Base-by-base conservation (phyloP, 2,797 vertebrate genomes). In the Rhadinocentrus ornatus region DNA sequence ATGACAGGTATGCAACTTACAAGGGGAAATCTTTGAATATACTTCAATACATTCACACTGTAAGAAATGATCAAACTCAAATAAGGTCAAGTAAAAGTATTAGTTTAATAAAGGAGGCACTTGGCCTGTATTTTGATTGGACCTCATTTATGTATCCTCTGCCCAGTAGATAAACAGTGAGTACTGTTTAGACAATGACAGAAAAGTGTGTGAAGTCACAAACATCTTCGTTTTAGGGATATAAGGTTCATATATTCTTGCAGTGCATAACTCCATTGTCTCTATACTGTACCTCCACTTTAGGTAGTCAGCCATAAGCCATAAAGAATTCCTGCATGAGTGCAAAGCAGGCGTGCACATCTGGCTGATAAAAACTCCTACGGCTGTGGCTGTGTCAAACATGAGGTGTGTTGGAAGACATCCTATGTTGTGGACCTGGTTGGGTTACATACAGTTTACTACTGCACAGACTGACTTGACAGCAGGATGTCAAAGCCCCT, bases 331-430 rank as follows among this genome's bases (percentile, higher is more conserved):
- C 64, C 73, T 71, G 65, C 69, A 74, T 84, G 65, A 82, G 48
- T 48, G 64, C 44, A 75, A 75, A 84, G 72, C 78, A 74, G 85
- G 77, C 65, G 61, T 66, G 63, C 67, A 75, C n/a, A 54, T 62
- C 72, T 69, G 75, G 70, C 71, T 81, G 73, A 77, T 81, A 74
- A 80, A 83, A 85, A 75, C 61, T 39, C 66, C 70, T 60, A 10
- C 32, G 22, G 0, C 57, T 50, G 63, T 39, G 73, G 59, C n/a
- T 59, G 31, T 63, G 66, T 78, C 67, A 22, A 41, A 73, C 77
- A 63, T 57, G 64, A 48, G 37, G 63, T 53, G 58, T 69, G 79
- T 78, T 75, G 81, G 69, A 81, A 72, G 68, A 86, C 56, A 46
- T 53, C 64, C 56, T 88, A 59, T 84, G 80, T 78, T 78, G 81